Conservation (phyloP, 2,888 invertebrate genomes). For the Cryptocephalus primarius region DNA sequence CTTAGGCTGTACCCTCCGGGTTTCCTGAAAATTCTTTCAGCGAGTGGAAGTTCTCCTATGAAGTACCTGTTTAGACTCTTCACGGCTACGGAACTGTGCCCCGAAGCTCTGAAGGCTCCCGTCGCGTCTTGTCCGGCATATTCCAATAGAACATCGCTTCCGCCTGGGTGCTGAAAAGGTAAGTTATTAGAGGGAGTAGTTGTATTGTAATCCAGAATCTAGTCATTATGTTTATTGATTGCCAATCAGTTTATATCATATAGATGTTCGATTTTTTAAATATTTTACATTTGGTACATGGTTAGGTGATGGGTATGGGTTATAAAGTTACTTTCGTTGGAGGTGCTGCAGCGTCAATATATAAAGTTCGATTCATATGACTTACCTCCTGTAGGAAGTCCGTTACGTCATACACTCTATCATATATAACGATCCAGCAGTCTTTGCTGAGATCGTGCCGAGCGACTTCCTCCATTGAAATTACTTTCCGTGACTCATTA, state of each 20-base stretch:
- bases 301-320: no score
- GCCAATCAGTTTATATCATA: no score
- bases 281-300: no score
- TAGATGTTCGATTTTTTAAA: no score
- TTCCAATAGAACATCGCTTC: slow-evolving; percentile 69
- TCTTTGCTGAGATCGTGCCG: slow-evolving; percentile 60
- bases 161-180: slow-evolving; percentile 66
- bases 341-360: no score
- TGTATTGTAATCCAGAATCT: no score
- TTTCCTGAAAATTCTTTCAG: slow-evolving; percentile 61
- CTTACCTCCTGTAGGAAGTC: slow-evolving; percentile 58
- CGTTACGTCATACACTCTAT: slow-evolving; percentile 75
- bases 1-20: slow-evolving; percentile 48
- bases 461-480: slow-evolving; percentile 52
- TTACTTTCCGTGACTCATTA: no score
- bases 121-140: slow-evolving; percentile 80
- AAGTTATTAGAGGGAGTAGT: slow-evolving; percentile 1
- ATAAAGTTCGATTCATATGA: neutral
- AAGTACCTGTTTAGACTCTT: slow-evolving; percentile 57
- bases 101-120: slow-evolving; percentile 67
- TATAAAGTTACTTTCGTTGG: no score
- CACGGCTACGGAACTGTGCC: slow-evolving; percentile 59
- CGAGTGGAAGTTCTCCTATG: slow-evolving; percentile 63
- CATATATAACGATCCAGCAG: slow-evolving; percentile 82
- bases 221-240: no score